Base-by-base conservation (phyloP, 2,113 vertebrate genomes). In the Platysteira castanea region DNA sequence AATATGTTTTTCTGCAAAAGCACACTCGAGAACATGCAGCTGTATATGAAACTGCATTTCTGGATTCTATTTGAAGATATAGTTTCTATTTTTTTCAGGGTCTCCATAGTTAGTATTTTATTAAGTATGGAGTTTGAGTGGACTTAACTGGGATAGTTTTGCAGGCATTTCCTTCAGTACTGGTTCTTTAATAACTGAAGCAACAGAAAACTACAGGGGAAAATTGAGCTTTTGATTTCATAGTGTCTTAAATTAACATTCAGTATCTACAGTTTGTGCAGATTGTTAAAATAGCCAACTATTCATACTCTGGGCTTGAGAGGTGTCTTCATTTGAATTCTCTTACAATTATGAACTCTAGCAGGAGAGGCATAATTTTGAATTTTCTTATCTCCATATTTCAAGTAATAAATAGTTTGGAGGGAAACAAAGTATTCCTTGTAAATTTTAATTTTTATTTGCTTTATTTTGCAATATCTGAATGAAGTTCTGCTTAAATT, bases 351-450 rank as follows among this genome's bases (percentile, higher is more conserved):
- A 87, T 67, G 42, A 93, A 96, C 65, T 97, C 86, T 93, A 82
- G 83, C 33, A 95, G 78, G 65, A 96, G 80, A 95, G 63, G 46
- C 67, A 39, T 47, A 84, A 80, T 37, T 89, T 37, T 37, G 14
- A 9, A 21, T 1, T 70, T 91, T 86, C 17, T 95, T 74, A 94
- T 85, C 73, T 96, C 90, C 65, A 5, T 93, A 23, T 95, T 97
- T 70, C 59, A 91, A 87, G 61, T 95, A 93, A 96, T 95, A 95
- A 98, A 22, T n/a, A 95, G 53, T 94, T 96, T 94, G 95, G 89
- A 96, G 92, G 88, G 89, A 91, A 96, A 95, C 37, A 23, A 97
- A 97, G 59, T 79, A 90, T 63, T 97, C 93, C 88, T 95, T 95
- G 74, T 95, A 93, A 97, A 95, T 92, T 77, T 87, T 77, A n/a